These are phyloP conservation scores for Maniola hyperantus DNA, from an alignment of 2,888 invertebrate species.

Conservation along the genomic window DNA sequence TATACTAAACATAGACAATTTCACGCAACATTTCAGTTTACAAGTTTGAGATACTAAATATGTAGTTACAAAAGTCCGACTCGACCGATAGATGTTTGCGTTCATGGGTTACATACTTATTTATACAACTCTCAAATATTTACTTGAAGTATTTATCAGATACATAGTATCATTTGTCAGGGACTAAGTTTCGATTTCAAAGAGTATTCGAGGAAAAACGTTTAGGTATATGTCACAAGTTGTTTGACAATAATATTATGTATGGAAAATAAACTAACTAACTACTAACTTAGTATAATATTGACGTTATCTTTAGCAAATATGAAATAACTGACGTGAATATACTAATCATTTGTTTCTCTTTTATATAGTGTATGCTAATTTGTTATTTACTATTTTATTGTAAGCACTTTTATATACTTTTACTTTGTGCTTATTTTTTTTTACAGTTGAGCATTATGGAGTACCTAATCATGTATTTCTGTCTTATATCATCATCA, in stretches of 20 bases:
- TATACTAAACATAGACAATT: not conserved
- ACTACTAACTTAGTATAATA: constrained; percentile 8
- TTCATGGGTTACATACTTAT: too few species aligned
- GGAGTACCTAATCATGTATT: too few species aligned
- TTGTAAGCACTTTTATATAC: too few species aligned
- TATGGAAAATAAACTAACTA: constrained; percentile 13
- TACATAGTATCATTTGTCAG: constrained; percentile 1
- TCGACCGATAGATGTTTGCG: not conserved
- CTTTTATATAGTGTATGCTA: not conserved
- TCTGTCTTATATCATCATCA: too few species aligned
- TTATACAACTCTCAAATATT: constrained; percentile 2
- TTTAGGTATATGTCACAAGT: not conserved
- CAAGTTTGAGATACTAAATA: not conserved
- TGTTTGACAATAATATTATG: constrained; percentile 1
- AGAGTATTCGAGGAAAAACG: constrained; percentile 4
- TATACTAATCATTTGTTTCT: not conserved
- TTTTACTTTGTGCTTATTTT: too few species aligned
- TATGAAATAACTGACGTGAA: not conserved
- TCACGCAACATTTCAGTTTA: constrained; percentile 3
- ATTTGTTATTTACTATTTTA: not conserved
- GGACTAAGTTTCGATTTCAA: not conserved
- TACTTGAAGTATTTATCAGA: not conserved
- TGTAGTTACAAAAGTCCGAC: not conserved
- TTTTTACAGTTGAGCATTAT: not conserved
- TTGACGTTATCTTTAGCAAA: constrained; percentile 3